phyloP scores from a whole-genome alignment of 2,113 vertebrate species.

The Strix uralensis region DNA sequence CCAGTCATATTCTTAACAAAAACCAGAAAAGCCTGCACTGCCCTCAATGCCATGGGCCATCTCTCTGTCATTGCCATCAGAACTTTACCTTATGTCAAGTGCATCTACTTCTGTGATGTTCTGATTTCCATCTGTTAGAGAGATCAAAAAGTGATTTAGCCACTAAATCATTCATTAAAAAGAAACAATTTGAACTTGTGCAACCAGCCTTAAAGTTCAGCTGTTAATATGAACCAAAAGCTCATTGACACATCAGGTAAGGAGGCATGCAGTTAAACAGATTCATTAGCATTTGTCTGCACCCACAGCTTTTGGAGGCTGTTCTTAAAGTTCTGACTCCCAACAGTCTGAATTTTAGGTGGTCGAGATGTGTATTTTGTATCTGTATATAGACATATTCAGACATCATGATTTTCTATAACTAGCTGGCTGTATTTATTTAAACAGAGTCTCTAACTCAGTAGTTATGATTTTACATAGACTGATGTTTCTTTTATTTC shows the following conservation, averaged over 20 bases:
- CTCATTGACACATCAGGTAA: neutral
- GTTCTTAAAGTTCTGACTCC: neutral
- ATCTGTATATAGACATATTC: neutral
- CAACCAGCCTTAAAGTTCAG: neutral
- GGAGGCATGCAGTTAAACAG: neutral
- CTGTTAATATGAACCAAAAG: neutral
- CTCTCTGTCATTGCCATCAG: neutral
- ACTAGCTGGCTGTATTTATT: neutral
- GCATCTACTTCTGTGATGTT: constrained; percentile 78
- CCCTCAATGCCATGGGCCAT: neutral
- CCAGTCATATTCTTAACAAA: neutral
- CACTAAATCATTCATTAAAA: neutral
- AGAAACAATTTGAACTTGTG: neutral
- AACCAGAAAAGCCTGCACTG: neutral
- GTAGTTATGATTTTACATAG: neutral
- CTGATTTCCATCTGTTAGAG: constrained; percentile 58
- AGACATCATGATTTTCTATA: neutral
- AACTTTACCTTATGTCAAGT: constrained; percentile 69
- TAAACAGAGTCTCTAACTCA: neutral
- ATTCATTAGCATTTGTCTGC: neutral
- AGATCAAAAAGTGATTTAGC: neutral
- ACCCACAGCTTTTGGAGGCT: neutral
- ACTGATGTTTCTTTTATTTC: neutral
- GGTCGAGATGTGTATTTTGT: neutral
- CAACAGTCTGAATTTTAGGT: neutral